phyloP scores from a whole-genome alignment of 37 sponge, comb jelly and placozoan genomes.

The Oopsacas minuta region DNA sequence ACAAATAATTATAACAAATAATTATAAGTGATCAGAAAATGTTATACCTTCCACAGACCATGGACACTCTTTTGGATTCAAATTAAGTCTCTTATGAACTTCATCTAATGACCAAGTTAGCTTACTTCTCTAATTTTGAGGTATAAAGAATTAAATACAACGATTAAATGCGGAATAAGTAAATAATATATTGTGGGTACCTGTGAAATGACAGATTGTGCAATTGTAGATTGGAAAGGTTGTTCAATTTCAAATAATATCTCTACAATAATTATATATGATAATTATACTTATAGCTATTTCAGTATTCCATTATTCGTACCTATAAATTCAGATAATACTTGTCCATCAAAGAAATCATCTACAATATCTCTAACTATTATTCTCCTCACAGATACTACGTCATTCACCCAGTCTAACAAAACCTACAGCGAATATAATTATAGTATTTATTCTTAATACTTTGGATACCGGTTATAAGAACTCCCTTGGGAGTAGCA shows the following conservation, averaged over 20 bases:
- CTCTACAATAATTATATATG: background rate
- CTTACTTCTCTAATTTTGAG: constrained; percentile 13
- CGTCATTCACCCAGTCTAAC: constrained; percentile 78
- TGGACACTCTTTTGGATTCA: constrained; percentile 7
- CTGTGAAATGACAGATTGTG: background rate
- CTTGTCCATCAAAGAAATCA: constrained; percentile 88
- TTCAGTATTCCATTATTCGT: constrained; percentile 14
- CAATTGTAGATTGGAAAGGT: background rate
- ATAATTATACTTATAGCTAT: background rate
- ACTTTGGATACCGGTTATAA: too few species aligned
- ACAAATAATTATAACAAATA: too few species aligned
- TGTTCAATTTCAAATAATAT: background rate
- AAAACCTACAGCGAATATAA: constrained; percentile 29
- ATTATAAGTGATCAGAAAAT: background rate
- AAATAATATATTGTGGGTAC: background rate
- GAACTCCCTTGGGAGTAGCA: too few species aligned
- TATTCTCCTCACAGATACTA: constrained; percentile 69
- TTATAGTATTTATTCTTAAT: too few species aligned
- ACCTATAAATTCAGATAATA: constrained; percentile 76
- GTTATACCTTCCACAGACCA: constrained; percentile 31
- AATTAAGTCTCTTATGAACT: background rate
- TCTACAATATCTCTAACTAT: constrained; percentile 69
- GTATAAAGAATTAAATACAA: too few species aligned
- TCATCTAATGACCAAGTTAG: constrained; percentile 14
- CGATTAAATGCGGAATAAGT: too few species aligned